Percentiles rank a stretch among this genome's conserved stretches.
Conservation (phyloP, 2,797 vertebrate species). For the Peromyscus aztecus region DNA sequence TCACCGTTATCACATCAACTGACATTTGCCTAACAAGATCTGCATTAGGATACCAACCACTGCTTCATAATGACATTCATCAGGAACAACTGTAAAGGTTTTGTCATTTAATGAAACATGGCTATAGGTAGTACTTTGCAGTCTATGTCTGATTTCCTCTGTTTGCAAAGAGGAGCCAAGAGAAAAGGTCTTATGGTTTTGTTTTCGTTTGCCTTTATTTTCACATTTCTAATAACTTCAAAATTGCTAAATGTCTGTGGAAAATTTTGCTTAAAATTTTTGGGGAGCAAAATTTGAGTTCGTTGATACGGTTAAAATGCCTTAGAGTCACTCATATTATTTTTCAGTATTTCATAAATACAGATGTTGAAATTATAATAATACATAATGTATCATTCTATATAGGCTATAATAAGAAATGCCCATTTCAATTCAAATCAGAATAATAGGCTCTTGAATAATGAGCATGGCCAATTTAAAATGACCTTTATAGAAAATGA, state of each 20-base stretch:
- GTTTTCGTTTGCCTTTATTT: neutral
- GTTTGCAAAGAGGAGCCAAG: neutral
- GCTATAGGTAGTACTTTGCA: neutral
- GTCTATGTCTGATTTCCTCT: neutral
- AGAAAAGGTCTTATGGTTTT: neutral
- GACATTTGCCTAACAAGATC: neutral
- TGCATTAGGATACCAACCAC: neutral
- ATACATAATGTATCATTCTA: constrained; percentile 54
- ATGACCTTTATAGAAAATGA: constrained; percentile 75
- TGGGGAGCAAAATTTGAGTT: neutral
- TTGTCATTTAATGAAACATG: neutral
- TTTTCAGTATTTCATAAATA: constrained; percentile 39
- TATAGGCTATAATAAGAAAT: constrained; percentile 58
- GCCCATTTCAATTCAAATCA: constrained; percentile 73
- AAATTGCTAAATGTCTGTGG: neutral
- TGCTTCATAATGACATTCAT: neutral
- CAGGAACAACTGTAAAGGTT: neutral
- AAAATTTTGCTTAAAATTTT: constrained; percentile 34
- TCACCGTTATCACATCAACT: neutral
- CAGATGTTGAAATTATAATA: constrained; percentile 68
- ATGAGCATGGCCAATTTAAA: constrained; percentile 69
- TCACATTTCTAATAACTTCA: neutral
- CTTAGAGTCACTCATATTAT: neutral
- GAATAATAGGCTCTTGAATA: constrained; percentile 67
- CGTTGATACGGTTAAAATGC: neutral